Conservation (phyloP, 2,888 invertebrate species). For the Himalopsyche tibetana region DNA sequence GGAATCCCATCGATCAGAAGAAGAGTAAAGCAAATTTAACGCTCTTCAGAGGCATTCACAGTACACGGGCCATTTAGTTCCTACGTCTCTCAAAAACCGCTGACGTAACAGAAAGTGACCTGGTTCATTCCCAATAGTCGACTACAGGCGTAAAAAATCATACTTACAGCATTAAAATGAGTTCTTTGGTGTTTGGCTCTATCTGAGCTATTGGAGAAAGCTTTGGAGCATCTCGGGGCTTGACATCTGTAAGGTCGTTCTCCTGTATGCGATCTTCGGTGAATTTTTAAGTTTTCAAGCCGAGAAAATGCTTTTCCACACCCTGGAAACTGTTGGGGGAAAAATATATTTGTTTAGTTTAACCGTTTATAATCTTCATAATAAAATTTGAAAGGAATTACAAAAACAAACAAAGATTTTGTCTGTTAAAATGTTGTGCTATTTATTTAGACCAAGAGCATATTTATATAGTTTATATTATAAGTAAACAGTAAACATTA, state of each 20-base stretch:
- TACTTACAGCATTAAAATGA: slow-evolving; percentile 96
- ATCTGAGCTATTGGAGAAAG: slow-evolving; percentile 99
- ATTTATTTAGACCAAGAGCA: slow-evolving; percentile 32
- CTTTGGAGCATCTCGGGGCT: slow-evolving; percentile 93
- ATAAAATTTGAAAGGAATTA: background rate
- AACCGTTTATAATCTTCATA: background rate
- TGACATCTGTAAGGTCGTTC: slow-evolving; percentile 98
- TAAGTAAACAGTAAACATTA: no score
- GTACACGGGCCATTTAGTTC: no score
- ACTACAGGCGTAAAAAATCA: background rate
- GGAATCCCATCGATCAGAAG: no score
- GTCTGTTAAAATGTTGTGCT: background rate
- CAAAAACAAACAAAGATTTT: no score
- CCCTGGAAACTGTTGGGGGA: slow-evolving; percentile 87
- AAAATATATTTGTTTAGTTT: slow-evolving; percentile 52
- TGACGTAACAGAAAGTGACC: no score
- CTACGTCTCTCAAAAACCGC: no score
- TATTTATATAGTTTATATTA: no score
- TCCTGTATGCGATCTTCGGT: slow-evolving; percentile 96
- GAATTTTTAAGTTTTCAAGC: slow-evolving; percentile 98
- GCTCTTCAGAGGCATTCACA: no score
- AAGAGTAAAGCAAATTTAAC: no score
- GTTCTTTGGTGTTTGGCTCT: slow-evolving; percentile 99
- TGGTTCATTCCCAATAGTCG: no score
- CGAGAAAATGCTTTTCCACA: slow-evolving; percentile 98